phyloP scores from a whole-genome alignment of 2,888 invertebrate species.

The Phortica magna region DNA sequence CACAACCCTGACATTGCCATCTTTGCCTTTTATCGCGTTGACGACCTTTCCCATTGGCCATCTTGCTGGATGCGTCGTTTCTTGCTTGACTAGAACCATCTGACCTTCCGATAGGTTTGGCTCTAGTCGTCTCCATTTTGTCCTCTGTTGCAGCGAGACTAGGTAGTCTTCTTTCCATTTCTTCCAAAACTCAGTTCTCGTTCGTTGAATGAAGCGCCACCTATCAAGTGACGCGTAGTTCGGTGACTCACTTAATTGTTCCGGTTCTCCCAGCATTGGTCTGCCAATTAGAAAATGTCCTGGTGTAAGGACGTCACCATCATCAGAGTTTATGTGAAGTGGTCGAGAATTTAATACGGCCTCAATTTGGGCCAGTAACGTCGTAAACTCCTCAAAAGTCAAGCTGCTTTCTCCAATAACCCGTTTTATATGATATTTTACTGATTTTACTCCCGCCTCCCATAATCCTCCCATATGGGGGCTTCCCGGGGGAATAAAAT shows the following conservation, averaged over 20 bases:
- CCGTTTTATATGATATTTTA: slow-evolving; percentile 9
- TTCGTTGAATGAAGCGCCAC: too few species aligned
- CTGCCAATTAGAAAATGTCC: slow-evolving; percentile 22
- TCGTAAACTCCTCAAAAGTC: slow-evolving; percentile 16
- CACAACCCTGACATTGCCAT: too few species aligned
- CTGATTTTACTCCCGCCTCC: slow-evolving; percentile 18
- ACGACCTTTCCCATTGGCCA: too few species aligned
- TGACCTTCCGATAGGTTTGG: background rate
- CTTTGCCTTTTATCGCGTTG: too few species aligned
- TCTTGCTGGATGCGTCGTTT: too few species aligned
- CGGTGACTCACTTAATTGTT: background rate
- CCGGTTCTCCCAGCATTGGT: background rate
- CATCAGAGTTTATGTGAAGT: too few species aligned
- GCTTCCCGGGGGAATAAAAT: slow-evolving; percentile 8
- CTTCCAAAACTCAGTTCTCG: too few species aligned
- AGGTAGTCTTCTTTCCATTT: slow-evolving; percentile 26
- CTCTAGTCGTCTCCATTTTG: slow-evolving; percentile 14
- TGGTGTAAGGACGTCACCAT: too few species aligned
- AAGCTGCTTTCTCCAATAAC: slow-evolving; percentile 1
- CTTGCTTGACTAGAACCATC: background rate
- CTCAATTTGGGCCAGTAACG: background rate
- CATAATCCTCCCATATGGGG: slow-evolving; percentile 17
- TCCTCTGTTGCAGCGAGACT: slow-evolving; percentile 2
- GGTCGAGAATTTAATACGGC: slow-evolving; percentile 1
- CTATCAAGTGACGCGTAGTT: too few species aligned